phyloP scores from a whole-genome alignment of 2,797 vertebrate genomes.

The Phataginus tricuspis region DNA sequence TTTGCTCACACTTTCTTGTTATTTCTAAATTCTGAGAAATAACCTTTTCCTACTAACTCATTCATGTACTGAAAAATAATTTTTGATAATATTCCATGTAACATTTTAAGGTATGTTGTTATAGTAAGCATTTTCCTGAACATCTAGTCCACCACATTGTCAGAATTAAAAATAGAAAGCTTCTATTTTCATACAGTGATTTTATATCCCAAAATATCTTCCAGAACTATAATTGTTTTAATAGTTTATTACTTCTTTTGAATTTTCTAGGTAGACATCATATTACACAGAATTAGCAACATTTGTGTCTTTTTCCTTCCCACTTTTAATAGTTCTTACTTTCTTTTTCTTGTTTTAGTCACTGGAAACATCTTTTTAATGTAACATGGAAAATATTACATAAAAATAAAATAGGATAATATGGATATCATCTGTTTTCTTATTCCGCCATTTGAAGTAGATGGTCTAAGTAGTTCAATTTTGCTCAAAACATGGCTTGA shows the following conservation, averaged over 20 bases:
- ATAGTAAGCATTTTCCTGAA: neutral
- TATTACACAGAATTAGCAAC: neutral
- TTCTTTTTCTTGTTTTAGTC: neutral
- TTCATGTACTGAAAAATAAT: neutral
- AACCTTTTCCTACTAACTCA: neutral
- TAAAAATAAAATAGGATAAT: neutral
- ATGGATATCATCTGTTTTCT: neutral
- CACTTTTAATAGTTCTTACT: neutral
- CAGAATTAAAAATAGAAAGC: neutral
- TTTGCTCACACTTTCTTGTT: neutral
- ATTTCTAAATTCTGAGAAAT: conserved; percentile 21
- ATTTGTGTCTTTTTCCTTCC: neutral
- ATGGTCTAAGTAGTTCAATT: neutral
- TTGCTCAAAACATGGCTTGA: neutral
- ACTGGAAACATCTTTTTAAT: neutral
- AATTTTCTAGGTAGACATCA: neutral
- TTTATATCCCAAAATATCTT: neutral
- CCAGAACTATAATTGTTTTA: neutral
- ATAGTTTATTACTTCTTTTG: neutral
- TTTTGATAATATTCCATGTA: neutral
- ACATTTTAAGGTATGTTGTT: neutral
- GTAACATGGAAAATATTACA: neutral
- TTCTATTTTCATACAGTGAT: neutral
- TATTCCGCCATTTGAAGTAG: neutral
- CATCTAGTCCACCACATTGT: neutral